Evolutionary conservation across 2,888 invertebrate genomes (phyloP).

Genomic region (Sepiola atlantica): DNA sequence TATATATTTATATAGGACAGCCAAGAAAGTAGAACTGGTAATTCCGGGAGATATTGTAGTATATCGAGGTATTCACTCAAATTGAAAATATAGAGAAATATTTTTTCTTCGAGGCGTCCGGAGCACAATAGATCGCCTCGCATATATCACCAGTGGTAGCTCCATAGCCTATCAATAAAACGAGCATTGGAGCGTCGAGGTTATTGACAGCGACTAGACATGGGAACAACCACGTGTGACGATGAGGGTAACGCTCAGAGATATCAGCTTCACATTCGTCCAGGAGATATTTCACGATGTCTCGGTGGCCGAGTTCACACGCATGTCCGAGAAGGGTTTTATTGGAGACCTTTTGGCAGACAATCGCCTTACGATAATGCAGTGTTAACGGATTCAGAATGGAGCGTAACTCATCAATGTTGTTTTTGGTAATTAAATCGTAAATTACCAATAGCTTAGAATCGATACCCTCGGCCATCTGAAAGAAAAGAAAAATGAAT

Average conservation of each 20-base stretch:
- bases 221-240: neutral
- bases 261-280: neutral
- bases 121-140: neutral
- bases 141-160: rapidly evolving
- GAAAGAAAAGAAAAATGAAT: no score
- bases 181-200: neutral
- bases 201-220: neutral
- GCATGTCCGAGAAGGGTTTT: neutral
- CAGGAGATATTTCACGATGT: neutral
- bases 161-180: neutral
- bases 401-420: neutral
- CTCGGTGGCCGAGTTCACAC: neutral
- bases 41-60: no score
- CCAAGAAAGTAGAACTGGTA: neutral
- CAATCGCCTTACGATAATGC: neutral
- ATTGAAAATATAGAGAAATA: neutral
- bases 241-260: neutral
- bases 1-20: no score
- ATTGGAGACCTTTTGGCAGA: neutral
- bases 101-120: neutral
- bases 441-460: neutral
- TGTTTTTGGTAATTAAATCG: neutral
- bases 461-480: no score
- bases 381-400: neutral
- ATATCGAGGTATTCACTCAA: neutral